Percentiles rank a stretch among this genome's conserved stretches.
phyloP scores from a whole-genome alignment of 1,140 invertebrate genomes.

The Bombus consobrinus region DNA sequence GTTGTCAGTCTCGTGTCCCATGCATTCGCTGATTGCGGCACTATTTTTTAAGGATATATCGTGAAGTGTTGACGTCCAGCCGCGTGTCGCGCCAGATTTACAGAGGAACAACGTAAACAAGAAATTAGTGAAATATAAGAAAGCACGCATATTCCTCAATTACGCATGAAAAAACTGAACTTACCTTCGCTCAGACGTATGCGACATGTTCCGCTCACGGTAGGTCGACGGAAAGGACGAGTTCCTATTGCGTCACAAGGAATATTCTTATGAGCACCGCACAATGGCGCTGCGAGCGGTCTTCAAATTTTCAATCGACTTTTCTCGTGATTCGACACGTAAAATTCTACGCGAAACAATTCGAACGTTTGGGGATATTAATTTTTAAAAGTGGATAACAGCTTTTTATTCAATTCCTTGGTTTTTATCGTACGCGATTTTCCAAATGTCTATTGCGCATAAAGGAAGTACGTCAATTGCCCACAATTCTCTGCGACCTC shows the following conservation, averaged over 20 bases:
- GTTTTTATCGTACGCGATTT: constrained; percentile 23
- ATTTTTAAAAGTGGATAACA: neutral
- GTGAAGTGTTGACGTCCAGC: neutral
- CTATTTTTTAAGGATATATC: constrained; percentile 41
- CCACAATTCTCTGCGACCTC: constrained; percentile 23
- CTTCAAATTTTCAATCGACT: constrained; percentile 36
- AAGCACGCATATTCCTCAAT: constrained; percentile 10
- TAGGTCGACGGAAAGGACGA: constrained; percentile 88
- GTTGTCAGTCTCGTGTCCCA: constrained; percentile 86
- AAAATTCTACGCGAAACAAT: neutral
- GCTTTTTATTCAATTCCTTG: constrained; percentile 6
- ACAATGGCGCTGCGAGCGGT: constrained; percentile 50
- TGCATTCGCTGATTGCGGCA: constrained; percentile 69
- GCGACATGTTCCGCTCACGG: constrained; percentile 90
- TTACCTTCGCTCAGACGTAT: constrained; percentile 89
- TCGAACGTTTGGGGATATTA: neutral
- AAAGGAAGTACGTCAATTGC: constrained; percentile 65
- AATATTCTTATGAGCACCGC: constrained; percentile 65
- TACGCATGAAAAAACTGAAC: constrained; percentile 76
- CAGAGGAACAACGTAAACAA: neutral
- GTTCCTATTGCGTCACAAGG: constrained; percentile 76
- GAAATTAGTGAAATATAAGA: constrained; percentile 7
- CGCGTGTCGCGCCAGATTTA: neutral
- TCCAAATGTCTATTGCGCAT: constrained; percentile 54
- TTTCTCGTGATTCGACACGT: neutral